Conservation (phyloP, 2,113 vertebrate species). For the Alethe diademata region DNA sequence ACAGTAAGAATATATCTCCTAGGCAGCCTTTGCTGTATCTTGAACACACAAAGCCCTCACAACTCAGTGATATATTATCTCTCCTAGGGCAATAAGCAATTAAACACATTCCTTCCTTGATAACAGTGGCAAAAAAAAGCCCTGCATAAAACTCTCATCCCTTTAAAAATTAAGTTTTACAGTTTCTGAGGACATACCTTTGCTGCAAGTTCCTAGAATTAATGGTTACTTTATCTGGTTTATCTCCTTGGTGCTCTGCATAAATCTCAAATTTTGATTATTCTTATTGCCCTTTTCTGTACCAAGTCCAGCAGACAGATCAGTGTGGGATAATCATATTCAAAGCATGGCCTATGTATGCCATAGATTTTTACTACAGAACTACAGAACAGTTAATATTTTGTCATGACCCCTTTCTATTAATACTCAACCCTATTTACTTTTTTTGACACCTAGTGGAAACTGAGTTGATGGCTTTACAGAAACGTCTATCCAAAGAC, state of each 20-base stretch:
- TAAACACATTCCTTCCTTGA: not conserved
- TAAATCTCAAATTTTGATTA: not conserved
- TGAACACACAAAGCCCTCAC: not conserved
- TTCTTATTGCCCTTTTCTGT: not conserved
- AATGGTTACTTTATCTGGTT: not conserved
- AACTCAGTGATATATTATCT: not conserved
- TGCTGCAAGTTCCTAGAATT: not conserved
- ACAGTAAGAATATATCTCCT: not conserved
- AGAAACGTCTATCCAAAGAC: not conserved
- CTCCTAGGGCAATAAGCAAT: not conserved
- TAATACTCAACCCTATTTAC: not conserved
- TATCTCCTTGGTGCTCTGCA: not conserved
- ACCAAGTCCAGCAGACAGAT: not conserved
- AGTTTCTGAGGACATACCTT: not conserved
- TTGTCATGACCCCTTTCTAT: not conserved
- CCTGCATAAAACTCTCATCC: accelerated
- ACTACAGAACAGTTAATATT: not conserved
- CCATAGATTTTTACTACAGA: not conserved
- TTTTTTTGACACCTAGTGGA: slow-evolving; percentile 2
- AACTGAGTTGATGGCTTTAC: not conserved
- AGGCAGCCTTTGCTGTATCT: not conserved
- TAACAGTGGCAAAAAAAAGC: not conserved
- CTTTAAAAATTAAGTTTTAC: not conserved
- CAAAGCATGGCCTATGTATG: not conserved
- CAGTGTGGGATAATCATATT: not conserved